These are phyloP conservation scores for Labia minor DNA, from an alignment of 2,888 invertebrate genomes.

Conservation along the genomic window DNA sequence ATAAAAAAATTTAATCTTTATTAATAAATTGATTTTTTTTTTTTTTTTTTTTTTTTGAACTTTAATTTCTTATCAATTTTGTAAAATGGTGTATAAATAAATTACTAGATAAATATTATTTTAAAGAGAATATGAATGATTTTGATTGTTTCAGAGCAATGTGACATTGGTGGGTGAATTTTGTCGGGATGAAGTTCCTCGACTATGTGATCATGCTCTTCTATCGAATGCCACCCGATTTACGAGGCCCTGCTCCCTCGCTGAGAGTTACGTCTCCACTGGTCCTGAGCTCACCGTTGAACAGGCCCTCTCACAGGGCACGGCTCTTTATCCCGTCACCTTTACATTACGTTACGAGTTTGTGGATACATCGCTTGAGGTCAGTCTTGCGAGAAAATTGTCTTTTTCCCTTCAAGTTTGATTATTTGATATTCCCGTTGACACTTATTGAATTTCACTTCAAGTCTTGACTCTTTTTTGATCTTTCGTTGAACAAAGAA, in stretches of 20 bases:
- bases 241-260: slow-evolving; percentile 54
- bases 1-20: no score
- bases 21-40: no score
- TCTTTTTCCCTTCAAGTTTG: slow-evolving; percentile 38
- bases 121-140: no score
- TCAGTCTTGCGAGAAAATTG: slow-evolving; percentile 46
- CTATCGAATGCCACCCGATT: slow-evolving; percentile 59
- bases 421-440: no score
- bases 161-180: slow-evolving; percentile 60
- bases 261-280: slow-evolving; percentile 68
- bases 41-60: no score
- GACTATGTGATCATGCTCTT: slow-evolving; percentile 62
- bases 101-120: no score
- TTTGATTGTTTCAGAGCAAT: slow-evolving; percentile 30
- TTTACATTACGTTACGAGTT: slow-evolving; percentile 74
- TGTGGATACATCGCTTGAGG: slow-evolving; percentile 61
- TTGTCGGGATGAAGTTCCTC: slow-evolving; percentile 64
- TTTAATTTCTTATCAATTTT: no score
- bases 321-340: slow-evolving; percentile 63
- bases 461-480: no score
- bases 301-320: slow-evolving; percentile 65
- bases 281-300: slow-evolving; percentile 64
- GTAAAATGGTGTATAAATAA: no score
- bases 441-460: no score
- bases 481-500: no score